Conservation (phyloP, 2,888 invertebrate genomes). For the Ochropleura plecta region DNA sequence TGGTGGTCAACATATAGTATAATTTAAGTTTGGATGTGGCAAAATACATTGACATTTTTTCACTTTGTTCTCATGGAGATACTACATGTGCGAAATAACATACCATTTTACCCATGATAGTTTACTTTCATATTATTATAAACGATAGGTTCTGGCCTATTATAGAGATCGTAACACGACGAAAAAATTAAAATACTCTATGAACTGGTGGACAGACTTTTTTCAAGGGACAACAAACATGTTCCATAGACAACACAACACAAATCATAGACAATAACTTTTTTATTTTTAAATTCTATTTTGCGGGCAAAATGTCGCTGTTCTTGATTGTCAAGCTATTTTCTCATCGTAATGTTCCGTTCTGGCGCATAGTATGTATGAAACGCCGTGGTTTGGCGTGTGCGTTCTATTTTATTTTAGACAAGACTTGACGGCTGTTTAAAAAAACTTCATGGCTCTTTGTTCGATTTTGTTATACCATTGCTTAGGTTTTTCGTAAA, state of each 20-base stretch:
- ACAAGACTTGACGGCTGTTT: constrained; percentile 89
- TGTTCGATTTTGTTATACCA: constrained; percentile 79
- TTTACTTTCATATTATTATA: neutral
- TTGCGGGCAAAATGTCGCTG: constrained; percentile 89
- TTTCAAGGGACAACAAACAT: constrained; percentile 29
- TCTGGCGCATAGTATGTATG: constrained; percentile 90
- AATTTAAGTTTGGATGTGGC: neutral
- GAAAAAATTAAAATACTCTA: constrained; percentile 29
- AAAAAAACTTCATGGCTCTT: constrained; percentile 86
- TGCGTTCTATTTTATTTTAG: constrained; percentile 90
- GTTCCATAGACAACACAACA: constrained; percentile 74
- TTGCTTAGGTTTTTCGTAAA: constrained; percentile 86
- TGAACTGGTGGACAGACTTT: constrained; percentile 17
- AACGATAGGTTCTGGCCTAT: neutral
- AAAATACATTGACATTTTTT: neutral
- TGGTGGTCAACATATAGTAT: neutral
- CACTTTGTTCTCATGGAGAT: neutral
- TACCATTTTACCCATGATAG: neutral
- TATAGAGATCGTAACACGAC: neutral
- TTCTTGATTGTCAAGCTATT: constrained; percentile 90
- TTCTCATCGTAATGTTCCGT: constrained; percentile 90
- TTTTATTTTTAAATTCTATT: constrained; percentile 85
- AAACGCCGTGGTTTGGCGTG: constrained; percentile 88
- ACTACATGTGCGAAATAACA: neutral
- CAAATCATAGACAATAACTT: constrained; percentile 73